Percentiles rank a stretch among this genome's conserved stretches.
Conservation (phyloP, 2,797 vertebrate genomes). For the Danio tinwini region DNA sequence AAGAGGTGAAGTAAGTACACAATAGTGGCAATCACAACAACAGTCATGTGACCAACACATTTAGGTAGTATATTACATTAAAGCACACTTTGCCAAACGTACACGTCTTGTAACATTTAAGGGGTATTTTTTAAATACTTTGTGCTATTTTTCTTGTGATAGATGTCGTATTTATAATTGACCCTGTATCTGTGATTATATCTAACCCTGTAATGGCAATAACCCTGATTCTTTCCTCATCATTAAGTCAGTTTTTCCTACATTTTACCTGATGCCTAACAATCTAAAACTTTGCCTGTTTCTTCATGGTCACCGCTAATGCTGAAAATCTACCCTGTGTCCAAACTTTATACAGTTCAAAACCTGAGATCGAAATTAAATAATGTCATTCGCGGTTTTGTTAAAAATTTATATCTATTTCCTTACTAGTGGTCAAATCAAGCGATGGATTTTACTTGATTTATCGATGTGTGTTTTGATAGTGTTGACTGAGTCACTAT, state of each 20-base stretch:
- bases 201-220: conserved; percentile 74
- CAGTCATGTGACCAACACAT: conserved; percentile 75
- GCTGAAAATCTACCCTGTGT: conserved; percentile 69
- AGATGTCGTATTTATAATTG: conserved; percentile 58
- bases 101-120: conserved; percentile 26
- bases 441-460: no score
- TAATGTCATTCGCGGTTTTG: conserved; percentile 28
- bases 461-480: background rate
- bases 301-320: background rate
- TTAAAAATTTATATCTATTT: background rate
- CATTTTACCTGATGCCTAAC: conserved; percentile 23
- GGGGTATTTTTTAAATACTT: conserved; percentile 59
- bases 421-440: background rate
- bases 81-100: conserved; percentile 66
- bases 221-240: conserved; percentile 57
- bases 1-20: conserved; percentile 67
- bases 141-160: conserved; percentile 53
- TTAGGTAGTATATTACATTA: conserved; percentile 74
- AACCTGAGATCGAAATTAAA: conserved; percentile 76
- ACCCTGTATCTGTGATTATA: conserved; percentile 78
- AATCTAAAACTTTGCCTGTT: background rate
- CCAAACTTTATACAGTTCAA: conserved; percentile 3
- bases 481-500: conserved; percentile 37
- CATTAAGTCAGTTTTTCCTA: conserved; percentile 17
- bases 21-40: conserved; percentile 69